Evolutionary conservation across 2,797 vertebrate genomes (phyloP), one percentile per base, ranked within the genome.

Genomic region (Fistularia tabacaria): DNA sequence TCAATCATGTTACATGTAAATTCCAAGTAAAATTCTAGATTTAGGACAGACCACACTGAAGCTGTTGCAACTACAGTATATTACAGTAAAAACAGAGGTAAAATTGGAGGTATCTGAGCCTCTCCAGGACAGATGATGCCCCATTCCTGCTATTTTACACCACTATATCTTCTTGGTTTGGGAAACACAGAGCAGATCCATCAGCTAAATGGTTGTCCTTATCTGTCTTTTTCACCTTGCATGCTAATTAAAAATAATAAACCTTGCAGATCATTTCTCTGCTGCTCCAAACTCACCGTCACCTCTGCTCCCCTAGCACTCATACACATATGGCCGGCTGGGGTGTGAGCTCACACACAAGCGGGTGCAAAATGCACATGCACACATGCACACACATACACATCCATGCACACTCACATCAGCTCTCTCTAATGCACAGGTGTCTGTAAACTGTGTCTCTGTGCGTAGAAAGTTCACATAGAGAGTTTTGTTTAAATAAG

Each of bases 191-290:
- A 63, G 45, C 48, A 73, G 59, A 84, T 85, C 80, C 73, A 71
- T 85, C 84, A 85, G 74, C 56, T 38, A 53, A 66, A 62, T 66
- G 80, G 62, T 76, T 72, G 66, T 73, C 73, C 74, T 83, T 86
- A 84, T 86, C 83, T 85, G 41, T 77, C 76, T 66, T 54, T 73
- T 64, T 69, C 76, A 60, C 71, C 64, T 52, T 73, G 75, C 64
- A 72, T 81, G 76, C 79, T 87, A 88, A 89, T 89, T 88, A 77
- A 89, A 88, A 81, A 89, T 77, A 89, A 89, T 88, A 89, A 89
- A 89, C 85, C 57, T 38, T 36, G 36, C 25, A 39, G 75, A 79
- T 86, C 80, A 85, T 88, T 89, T 86, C 79, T 89, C 84, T 66
- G 51, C 71, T 38, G 74, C 51, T 80, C 65, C 82, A 87, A 89